Conservation (phyloP, 2,888 invertebrate species). For the Morpho achilles region DNA sequence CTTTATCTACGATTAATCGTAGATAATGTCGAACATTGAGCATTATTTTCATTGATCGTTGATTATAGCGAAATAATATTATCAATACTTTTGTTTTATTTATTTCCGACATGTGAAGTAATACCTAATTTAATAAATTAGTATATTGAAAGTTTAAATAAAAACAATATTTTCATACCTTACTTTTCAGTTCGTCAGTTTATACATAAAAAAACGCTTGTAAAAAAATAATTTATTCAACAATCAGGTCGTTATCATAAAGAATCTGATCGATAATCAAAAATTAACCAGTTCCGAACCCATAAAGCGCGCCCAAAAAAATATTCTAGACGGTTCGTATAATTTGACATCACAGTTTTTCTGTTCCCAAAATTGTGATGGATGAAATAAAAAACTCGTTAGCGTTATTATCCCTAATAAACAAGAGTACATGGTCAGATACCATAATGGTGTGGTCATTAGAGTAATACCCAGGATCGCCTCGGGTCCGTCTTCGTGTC, state of each 20-base stretch:
- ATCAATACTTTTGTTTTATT: too few species aligned
- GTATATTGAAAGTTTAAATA: too few species aligned
- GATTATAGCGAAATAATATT: too few species aligned
- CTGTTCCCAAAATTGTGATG: constrained; percentile 41
- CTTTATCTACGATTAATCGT: too few species aligned
- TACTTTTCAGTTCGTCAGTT: too few species aligned
- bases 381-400: constrained; percentile 64
- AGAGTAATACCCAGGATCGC: constrained; percentile 47
- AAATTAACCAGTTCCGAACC: constrained; percentile 13
- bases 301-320: constrained; percentile 32
- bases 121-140: too few species aligned
- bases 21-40: too few species aligned
- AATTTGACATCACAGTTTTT: constrained; percentile 52
- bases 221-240: too few species aligned
- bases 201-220: too few species aligned
- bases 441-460: constrained; percentile 59
- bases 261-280: constrained; percentile 13
- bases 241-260: not conserved
- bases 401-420: constrained; percentile 67
- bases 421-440: constrained; percentile 54
- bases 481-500: constrained; percentile 48
- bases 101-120: too few species aligned
- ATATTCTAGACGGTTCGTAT: constrained; percentile 44
- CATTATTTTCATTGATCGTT: too few species aligned
- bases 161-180: too few species aligned